phyloP scores from a whole-genome alignment of 2,113 vertebrate species.

The Numida meleagris region DNA sequence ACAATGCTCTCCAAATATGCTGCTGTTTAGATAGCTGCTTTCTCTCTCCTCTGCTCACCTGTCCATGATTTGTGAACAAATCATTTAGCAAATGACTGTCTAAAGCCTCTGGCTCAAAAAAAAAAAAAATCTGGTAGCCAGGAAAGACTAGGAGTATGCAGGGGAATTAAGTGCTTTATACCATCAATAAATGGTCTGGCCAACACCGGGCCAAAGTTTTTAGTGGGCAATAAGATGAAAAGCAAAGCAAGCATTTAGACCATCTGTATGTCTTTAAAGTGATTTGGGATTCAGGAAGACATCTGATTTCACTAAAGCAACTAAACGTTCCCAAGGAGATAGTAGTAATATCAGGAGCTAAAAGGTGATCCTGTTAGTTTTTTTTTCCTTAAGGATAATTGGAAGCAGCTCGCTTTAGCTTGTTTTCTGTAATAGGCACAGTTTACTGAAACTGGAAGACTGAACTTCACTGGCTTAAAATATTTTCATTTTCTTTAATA shows the following conservation, averaged over 20 bases:
- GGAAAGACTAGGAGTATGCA: background rate
- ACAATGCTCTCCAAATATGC: background rate
- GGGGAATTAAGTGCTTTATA: background rate
- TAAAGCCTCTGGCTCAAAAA: background rate
- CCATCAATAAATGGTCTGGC: background rate
- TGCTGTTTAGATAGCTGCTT: background rate
- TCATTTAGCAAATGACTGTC: background rate
- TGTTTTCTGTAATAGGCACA: background rate
- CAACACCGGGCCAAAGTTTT: background rate
- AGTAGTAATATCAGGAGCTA: background rate
- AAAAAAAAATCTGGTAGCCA: background rate
- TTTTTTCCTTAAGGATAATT: conserved; percentile 8
- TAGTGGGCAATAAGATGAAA: conserved; percentile 29
- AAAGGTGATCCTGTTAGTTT: conserved; percentile 18
- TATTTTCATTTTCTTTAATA: conserved; percentile 19
- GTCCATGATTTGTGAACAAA: background rate
- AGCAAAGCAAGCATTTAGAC: conserved; percentile 9
- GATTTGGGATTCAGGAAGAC: conserved; percentile 3
- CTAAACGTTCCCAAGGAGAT: conserved; percentile 27
- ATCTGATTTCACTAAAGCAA: conserved; percentile 56
- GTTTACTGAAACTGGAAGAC: background rate
- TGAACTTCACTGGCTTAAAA: background rate
- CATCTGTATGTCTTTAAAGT: conserved; percentile 47
- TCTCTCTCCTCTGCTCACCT: background rate
- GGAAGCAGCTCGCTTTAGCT: conserved; percentile 16